These are phyloP conservation scores for Daphoenositta chrysoptera DNA, from an alignment of 2,113 vertebrate genomes.

Conservation along the genomic window DNA sequence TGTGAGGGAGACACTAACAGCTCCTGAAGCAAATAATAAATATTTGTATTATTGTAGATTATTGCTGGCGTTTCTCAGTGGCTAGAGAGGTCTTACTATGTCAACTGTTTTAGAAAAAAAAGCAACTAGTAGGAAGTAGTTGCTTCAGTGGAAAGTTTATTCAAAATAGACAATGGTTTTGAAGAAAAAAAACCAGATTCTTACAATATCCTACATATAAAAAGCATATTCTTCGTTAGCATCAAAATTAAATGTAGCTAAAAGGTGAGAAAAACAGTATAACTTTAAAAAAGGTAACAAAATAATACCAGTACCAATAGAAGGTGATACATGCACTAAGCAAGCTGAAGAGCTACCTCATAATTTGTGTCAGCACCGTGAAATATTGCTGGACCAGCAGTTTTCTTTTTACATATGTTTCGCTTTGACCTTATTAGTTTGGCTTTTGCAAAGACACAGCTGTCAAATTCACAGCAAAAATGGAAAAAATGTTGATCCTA, in stretches of 20 bases:
- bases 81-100: not conserved
- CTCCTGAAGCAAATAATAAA: not conserved
- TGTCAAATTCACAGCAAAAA: slow-evolving; percentile 22
- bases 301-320: not conserved
- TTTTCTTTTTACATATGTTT: not conserved
- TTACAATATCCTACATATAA: not conserved
- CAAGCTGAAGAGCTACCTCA: not conserved
- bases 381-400: not conserved
- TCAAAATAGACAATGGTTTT: not conserved
- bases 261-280: not conserved
- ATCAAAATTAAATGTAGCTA: not conserved
- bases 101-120: not conserved
- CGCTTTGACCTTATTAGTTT: slow-evolving; percentile 31
- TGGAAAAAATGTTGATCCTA: not conserved
- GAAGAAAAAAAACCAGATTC: not conserved
- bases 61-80: not conserved
- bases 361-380: not conserved
- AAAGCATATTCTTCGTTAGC: not conserved
- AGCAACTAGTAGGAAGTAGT: not conserved
- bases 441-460: not conserved
- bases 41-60: not conserved
- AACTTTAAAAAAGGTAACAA: not conserved
- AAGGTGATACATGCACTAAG: not conserved
- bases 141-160: not conserved
- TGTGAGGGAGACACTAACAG: not conserved